Evolutionary conservation across 64 coral and sea anemone genomes (phyloP).

Genomic region (Catalaphyllia jardinei): DNA sequence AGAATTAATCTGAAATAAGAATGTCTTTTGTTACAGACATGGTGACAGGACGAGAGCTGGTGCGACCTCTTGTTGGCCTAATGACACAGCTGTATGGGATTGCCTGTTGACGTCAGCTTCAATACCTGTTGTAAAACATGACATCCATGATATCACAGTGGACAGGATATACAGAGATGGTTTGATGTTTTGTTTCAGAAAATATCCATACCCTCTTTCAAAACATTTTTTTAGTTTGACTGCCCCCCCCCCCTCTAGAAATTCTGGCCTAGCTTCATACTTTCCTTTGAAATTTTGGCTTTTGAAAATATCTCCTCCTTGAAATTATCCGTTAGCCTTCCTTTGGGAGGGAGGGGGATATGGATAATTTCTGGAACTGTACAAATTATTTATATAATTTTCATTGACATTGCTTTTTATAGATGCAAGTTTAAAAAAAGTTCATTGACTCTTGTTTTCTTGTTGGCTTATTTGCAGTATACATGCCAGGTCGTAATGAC

Average conservation of each 20-base stretch:
- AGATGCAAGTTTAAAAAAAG: not conserved
- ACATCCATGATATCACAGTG: slow-evolving; percentile 54
- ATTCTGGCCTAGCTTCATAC: no score
- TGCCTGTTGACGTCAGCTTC: slow-evolving; percentile 62
- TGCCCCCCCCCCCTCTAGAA: no score
- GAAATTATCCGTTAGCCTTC: no score
- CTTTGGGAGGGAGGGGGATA: no score
- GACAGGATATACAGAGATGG: slow-evolving; percentile 71
- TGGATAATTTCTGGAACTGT: not conserved
- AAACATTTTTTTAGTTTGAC: no score
- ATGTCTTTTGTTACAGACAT: slow-evolving; percentile 43
- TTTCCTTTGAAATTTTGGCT: no score
- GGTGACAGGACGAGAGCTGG: slow-evolving; percentile 61
- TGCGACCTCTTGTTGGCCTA: slow-evolving; percentile 51
- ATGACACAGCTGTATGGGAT: slow-evolving; percentile 64
- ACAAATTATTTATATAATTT: not conserved
- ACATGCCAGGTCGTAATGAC: slow-evolving; percentile 60
- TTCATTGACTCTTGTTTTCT: not conserved
- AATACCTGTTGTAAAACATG: slow-evolving; percentile 66
- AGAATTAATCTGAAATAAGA: not conserved
- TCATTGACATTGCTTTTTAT: no score
- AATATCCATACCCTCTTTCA: no score
- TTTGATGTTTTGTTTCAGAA: not conserved
- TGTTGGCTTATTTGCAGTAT: slow-evolving; percentile 38
- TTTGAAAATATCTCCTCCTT: no score